phyloP scores from a whole-genome alignment of 1,140 invertebrate genomes.

The Samia ricini region DNA sequence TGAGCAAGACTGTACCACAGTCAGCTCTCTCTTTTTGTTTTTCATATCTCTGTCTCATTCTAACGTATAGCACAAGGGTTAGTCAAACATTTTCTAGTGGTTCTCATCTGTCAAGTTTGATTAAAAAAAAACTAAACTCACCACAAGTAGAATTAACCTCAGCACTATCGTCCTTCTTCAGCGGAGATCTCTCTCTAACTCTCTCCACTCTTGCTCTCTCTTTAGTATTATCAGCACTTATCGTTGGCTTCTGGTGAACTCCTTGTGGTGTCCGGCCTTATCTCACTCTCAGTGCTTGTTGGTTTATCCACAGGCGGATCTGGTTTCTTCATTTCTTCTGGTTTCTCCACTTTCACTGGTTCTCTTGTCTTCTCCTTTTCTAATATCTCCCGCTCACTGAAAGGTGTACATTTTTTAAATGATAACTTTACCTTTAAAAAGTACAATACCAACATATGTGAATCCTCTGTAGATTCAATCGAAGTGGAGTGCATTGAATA shows the following conservation, averaged over 20 bases:
- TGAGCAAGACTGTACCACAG: too few relatives aligned
- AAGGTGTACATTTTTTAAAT: not conserved
- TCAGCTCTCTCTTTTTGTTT: too few relatives aligned
- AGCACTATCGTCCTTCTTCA: conserved; percentile 23
- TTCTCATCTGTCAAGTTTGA: too few relatives aligned
- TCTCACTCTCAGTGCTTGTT: conserved; percentile 24
- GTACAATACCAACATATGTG: too few relatives aligned
- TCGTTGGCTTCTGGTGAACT: conserved; percentile 40
- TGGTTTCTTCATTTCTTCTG: conserved; percentile 8
- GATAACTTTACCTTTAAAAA: not conserved
- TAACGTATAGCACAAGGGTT: too few relatives aligned
- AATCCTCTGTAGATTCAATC: too few relatives aligned
- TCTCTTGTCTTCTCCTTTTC: not conserved
- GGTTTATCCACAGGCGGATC: conserved; percentile 20
- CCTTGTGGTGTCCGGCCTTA: conserved; percentile 49
- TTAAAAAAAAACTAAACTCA: conserved; percentile 33
- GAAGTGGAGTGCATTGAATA: too few relatives aligned
- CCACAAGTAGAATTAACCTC: conserved; percentile 67
- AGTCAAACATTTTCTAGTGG: too few relatives aligned
- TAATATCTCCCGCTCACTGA: not conserved
- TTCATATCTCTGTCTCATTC: too few relatives aligned
- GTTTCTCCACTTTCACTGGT: not conserved
- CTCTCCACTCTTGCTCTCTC: conserved; percentile 21
- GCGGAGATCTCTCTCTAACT: conserved; percentile 27
- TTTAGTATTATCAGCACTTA: conserved; percentile 7